Evolutionary conservation across 2,113 vertebrate species (phyloP).

Genomic region (Tachuris rubrigastra): DNA sequence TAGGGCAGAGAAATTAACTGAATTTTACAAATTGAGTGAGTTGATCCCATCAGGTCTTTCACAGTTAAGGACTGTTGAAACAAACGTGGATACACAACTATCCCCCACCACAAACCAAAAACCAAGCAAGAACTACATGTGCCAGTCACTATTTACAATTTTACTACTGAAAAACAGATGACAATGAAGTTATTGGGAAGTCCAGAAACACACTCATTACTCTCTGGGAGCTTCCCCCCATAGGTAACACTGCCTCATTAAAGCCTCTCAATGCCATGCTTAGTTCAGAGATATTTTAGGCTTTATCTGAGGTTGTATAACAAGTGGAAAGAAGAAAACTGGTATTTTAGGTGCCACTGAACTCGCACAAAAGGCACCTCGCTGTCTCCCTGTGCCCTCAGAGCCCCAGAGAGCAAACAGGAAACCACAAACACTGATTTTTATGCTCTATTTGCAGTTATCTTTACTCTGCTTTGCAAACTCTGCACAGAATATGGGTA

Average conservation of each 20-base stretch:
- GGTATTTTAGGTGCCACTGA: neutral
- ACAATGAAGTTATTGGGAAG: neutral
- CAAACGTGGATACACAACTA: neutral
- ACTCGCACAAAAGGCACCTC: neutral
- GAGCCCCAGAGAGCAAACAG: neutral
- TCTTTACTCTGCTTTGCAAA: neutral
- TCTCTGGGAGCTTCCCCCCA: neutral
- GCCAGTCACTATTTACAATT: neutral
- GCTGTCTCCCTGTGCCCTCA: neutral
- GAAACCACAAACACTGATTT: neutral
- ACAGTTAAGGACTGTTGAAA: neutral
- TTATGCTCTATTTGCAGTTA: neutral
- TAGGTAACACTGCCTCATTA: neutral
- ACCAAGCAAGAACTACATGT: neutral
- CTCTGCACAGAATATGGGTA: neutral
- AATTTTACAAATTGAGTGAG: neutral
- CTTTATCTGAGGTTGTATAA: neutral
- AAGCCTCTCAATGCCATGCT: neutral
- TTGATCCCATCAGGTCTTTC: neutral
- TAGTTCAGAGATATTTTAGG: neutral
- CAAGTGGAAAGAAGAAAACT: neutral
- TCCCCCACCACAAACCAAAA: neutral
- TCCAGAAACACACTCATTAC: neutral
- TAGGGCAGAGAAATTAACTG: neutral
- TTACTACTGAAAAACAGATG: neutral